These are phyloP conservation scores for Ceyx cyanopectus DNA, from an alignment of 2,113 vertebrate species.

Conservation along the genomic window DNA sequence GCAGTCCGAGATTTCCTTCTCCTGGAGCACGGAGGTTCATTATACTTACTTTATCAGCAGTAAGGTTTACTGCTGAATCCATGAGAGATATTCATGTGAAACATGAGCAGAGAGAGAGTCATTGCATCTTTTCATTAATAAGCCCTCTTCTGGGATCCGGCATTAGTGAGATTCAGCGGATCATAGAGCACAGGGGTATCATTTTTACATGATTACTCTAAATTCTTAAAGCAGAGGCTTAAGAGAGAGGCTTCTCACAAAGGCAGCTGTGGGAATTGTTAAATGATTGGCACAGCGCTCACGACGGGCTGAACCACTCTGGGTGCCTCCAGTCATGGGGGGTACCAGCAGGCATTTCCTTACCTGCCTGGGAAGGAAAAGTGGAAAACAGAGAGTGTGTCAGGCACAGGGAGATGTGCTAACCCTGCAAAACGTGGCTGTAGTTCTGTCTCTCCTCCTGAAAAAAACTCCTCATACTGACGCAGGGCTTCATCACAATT, in stretches of 20 bases:
- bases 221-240: constrained; percentile 90
- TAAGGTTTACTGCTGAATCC: constrained; percentile 84
- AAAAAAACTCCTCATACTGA: background rate
- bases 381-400: background rate
- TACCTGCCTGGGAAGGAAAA: constrained; percentile 8
- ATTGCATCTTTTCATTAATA: constrained; percentile 86
- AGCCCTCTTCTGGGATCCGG: constrained; percentile 86
- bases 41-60: constrained; percentile 82
- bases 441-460: constrained; percentile 10
- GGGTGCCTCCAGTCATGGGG: constrained; percentile 69
- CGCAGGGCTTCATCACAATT: background rate
- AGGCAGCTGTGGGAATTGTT: constrained; percentile 87
- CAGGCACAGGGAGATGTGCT: background rate
- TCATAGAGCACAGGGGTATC: constrained; percentile 87
- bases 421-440: constrained; percentile 8
- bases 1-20: constrained; percentile 60
- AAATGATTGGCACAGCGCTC: constrained; percentile 87
- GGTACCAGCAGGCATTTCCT: constrained; percentile 64
- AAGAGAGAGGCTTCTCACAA: constrained; percentile 87
- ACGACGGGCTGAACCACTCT: constrained; percentile 74
- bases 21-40: constrained; percentile 74
- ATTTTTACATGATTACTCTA: constrained; percentile 93
- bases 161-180: constrained; percentile 85
- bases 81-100: constrained; percentile 83
- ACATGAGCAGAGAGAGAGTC: constrained; percentile 81